Conservation (phyloP, 2,113 vertebrate genomes). For the Procapra przewalskii region DNA sequence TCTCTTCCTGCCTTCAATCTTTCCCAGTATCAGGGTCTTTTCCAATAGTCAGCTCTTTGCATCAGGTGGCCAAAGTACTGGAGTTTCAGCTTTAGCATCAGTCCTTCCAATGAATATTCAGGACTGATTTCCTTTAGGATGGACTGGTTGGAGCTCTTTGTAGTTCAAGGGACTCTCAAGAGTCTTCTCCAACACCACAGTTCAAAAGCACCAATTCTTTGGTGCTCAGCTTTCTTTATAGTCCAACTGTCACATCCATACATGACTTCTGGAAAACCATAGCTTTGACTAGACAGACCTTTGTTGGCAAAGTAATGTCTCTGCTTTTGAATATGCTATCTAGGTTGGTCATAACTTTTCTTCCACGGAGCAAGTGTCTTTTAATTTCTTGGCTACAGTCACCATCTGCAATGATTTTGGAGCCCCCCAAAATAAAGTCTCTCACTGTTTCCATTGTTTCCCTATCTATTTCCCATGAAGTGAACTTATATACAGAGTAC, state of each 20-base stretch:
- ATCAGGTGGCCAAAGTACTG: not conserved
- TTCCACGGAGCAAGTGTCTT: not conserved
- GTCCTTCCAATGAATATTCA: not conserved
- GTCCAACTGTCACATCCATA: not conserved
- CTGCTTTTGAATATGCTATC: not conserved
- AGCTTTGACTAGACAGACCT: not conserved
- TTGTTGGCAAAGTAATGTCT: not conserved
- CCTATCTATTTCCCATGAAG: not conserved
- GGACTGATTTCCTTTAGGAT: not conserved
- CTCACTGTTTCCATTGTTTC: not conserved
- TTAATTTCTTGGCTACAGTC: not conserved
- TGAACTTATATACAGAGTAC: no score
- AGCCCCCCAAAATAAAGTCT: not conserved
- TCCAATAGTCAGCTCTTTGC: not conserved
- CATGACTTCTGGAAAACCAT: not conserved
- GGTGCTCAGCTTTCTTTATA: not conserved
- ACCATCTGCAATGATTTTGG: not conserved
- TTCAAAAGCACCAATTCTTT: not conserved
- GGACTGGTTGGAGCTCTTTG: not conserved
- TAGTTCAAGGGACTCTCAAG: not conserved
- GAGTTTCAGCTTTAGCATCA: not conserved
- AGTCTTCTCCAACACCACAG: not conserved
- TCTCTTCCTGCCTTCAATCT: not conserved
- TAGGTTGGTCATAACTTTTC: not conserved
- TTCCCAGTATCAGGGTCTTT: not conserved